Evolutionary conservation across 2,888 invertebrate genomes (phyloP).

Genomic region (Rhingia rostrata): DNA sequence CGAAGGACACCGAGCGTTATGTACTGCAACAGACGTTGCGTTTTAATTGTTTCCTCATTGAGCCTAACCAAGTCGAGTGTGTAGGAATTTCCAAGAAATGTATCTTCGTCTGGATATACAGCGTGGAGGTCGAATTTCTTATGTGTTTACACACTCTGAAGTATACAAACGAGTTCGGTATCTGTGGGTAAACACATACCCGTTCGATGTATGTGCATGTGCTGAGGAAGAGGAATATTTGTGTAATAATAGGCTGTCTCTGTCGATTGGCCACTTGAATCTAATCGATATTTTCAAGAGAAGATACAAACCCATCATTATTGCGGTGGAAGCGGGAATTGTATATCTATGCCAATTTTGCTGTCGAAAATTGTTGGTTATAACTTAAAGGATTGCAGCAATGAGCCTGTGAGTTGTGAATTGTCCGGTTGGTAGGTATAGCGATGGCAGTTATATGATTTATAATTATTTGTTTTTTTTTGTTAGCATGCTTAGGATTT

Average conservation of each 20-base stretch:
- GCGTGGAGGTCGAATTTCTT: constrained; percentile 47
- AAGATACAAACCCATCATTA: constrained; percentile 51
- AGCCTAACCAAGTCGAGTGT: constrained; percentile 15
- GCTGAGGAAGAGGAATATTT: constrained; percentile 3
- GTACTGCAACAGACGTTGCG: constrained; percentile 21
- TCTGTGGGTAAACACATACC: not conserved
- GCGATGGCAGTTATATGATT: too few species aligned
- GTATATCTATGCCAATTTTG: constrained; percentile 18
- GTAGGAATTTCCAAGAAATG: constrained; percentile 54
- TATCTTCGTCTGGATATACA: constrained; percentile 6
- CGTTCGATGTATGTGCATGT: not conserved
- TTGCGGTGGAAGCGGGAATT: not conserved
- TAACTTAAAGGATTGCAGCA: too few species aligned
- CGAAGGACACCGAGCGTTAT: constrained; percentile 59
- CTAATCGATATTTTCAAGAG: constrained; percentile 47
- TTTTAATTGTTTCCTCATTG: constrained; percentile 41
- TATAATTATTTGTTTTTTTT: too few species aligned
- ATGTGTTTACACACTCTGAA: not conserved
- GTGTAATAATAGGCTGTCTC: constrained; percentile 56
- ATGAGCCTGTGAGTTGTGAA: too few species aligned
- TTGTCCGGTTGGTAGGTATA: too few species aligned
- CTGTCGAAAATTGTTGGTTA: constrained; percentile 8
- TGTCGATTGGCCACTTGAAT: constrained; percentile 65
- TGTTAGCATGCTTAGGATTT: too few species aligned
- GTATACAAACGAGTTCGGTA: not conserved